A percentile compares a stretch with the other conserved stretches of the same genome.
These are phyloP conservation scores for Sussaba pulchella DNA, from an alignment of 2,888 invertebrate genomes.

Conservation along the genomic window DNA sequence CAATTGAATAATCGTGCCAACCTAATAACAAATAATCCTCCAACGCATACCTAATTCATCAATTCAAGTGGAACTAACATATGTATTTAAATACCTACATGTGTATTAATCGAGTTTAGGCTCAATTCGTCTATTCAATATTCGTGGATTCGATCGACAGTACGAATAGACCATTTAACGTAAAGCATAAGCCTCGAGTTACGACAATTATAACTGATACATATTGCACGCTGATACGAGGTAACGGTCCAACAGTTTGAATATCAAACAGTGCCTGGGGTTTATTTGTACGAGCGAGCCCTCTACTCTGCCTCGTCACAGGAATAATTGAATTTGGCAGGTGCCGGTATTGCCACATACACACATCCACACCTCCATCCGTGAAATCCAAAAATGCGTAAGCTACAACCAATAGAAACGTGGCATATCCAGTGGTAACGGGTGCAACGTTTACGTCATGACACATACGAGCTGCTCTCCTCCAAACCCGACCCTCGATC, in stretches of 20 bases:
- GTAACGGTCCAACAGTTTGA: background rate
- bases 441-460: background rate
- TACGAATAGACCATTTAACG: slow-evolving; percentile 4
- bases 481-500: too few relatives aligned
- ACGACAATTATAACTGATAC: slow-evolving; percentile 19
- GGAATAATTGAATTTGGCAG: slow-evolving; percentile 19
- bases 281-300: background rate
- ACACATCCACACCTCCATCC: background rate
- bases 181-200: slow-evolving; percentile 8
- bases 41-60: too few relatives aligned
- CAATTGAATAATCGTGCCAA: background rate
- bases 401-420: slow-evolving; percentile 10
- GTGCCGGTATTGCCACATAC: background rate
- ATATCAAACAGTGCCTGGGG: slow-evolving; percentile 6
- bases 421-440: background rate
- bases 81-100: too few relatives aligned
- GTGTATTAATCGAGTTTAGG: background rate
- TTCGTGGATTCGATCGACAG: background rate
- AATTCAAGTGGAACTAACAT: too few relatives aligned
- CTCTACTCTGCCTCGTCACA: slow-evolving; percentile 2
- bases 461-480: background rate
- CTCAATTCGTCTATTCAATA: background rate
- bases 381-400: slow-evolving; percentile 23
- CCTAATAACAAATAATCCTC: too few relatives aligned
- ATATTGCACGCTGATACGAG: slow-evolving; percentile 20